These are phyloP conservation scores for Potamilus streckersoni DNA, from an alignment of 1,140 invertebrate genomes.

Conservation along the genomic window DNA sequence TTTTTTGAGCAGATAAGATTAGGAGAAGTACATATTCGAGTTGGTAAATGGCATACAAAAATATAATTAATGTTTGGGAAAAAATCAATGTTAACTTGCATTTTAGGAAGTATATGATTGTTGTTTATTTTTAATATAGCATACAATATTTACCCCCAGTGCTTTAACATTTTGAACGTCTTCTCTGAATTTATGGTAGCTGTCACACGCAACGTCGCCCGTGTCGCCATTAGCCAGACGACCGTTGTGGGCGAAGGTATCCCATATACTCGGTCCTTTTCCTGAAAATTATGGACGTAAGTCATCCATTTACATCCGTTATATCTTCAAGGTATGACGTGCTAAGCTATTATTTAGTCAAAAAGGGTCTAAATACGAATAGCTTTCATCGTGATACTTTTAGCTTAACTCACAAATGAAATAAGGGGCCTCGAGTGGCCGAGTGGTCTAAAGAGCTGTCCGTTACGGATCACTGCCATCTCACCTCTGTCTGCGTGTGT, in stretches of 20 bases:
- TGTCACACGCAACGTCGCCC: conserved; percentile 78
- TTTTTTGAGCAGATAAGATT: background rate
- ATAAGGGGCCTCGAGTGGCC: too few species aligned
- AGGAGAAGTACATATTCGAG: background rate
- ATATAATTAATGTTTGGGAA: background rate
- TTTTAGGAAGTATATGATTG: too few species aligned
- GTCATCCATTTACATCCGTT: too few species aligned
- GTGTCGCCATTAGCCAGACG: conserved; percentile 69
- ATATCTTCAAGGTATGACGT: too few species aligned
- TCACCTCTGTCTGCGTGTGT: too few species aligned
- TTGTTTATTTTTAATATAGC: background rate
- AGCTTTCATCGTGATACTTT: too few species aligned
- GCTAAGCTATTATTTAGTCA: too few species aligned
- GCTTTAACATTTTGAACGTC: conserved; percentile 74
- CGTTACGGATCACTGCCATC: too few species aligned
- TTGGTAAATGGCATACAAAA: background rate
- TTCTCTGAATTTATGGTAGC: conserved; percentile 76
- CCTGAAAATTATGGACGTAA: conserved; percentile 36
- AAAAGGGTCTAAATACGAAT: too few species aligned
- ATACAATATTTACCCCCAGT: conserved; percentile 62
- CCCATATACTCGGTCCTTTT: conserved; percentile 71
- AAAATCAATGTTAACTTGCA: background rate
- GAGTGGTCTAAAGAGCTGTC: too few species aligned
- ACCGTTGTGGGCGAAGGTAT: conserved; percentile 70
- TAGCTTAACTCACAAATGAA: too few species aligned